Percentiles rank a stretch among this genome's conserved stretches.
Conservation (phyloP, 2,797 vertebrate genomes). For the Chelidonichthys spinosus region DNA sequence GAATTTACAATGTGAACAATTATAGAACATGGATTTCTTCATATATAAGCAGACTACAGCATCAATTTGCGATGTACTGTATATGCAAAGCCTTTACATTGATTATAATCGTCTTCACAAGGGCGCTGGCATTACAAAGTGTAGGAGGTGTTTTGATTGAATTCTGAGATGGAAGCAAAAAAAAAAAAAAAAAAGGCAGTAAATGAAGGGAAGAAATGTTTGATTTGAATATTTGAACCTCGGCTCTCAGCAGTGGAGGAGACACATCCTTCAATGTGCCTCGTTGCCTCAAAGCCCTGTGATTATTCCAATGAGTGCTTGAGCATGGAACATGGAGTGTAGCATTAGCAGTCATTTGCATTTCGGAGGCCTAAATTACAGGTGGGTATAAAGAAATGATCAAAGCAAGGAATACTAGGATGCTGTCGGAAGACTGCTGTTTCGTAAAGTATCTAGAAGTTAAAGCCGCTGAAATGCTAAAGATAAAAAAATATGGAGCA, state of each 20-base stretch:
- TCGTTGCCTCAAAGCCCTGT: conserved; percentile 38
- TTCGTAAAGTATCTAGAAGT: conserved; percentile 43
- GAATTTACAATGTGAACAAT: not conserved
- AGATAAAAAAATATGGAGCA: conserved; percentile 63
- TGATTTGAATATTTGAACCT: conserved; percentile 64
- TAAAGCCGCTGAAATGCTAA: conserved; percentile 50
- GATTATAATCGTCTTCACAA: conserved; percentile 84
- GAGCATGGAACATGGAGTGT: conserved; percentile 54
- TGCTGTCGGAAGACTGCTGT: conserved; percentile 55
- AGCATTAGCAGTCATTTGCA: conserved; percentile 66
- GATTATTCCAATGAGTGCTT: conserved; percentile 63
- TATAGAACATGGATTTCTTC: not conserved
- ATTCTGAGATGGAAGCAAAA: conserved; percentile 44
- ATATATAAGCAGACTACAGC: too few species aligned
- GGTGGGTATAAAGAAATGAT: conserved; percentile 68
- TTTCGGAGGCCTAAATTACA: conserved; percentile 69
- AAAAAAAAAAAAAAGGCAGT: conserved; percentile 18
- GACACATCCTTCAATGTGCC: conserved; percentile 53
- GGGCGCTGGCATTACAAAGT: conserved; percentile 83
- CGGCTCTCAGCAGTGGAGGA: conserved; percentile 35
- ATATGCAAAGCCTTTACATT: conserved; percentile 78
- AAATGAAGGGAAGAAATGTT: conserved; percentile 51
- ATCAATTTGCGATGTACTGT: conserved; percentile 48
- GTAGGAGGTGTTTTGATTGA: conserved; percentile 64
- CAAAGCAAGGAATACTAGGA: conserved; percentile 59